These are phyloP conservation scores for Leucozona laternaria DNA, from an alignment of 2,888 invertebrate genomes.

Conservation along the genomic window DNA sequence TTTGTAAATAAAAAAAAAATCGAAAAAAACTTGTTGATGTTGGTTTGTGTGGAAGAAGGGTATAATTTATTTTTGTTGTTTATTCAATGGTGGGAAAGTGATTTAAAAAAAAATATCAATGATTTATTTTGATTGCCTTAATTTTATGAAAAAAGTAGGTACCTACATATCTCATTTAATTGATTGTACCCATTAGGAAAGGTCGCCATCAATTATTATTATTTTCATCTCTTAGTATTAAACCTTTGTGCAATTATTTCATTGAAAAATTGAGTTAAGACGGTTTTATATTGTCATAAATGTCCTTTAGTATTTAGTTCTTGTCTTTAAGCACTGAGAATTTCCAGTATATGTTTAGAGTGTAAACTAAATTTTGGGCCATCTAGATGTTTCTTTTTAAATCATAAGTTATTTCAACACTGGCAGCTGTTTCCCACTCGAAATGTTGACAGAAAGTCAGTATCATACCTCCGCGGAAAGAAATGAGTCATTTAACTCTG, in stretches of 20 bases:
- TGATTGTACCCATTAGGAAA: background rate
- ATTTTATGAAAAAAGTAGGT: background rate
- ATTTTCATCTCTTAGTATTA: background rate
- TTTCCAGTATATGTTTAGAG: too few species aligned
- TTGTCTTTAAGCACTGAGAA: too few species aligned
- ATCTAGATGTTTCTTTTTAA: too few species aligned
- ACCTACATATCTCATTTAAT: background rate
- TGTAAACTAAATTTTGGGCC: too few species aligned
- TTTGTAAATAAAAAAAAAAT: background rate
- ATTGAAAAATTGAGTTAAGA: background rate
- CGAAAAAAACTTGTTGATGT: slow-evolving; percentile 11
- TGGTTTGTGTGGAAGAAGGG: background rate
- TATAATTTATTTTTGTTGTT: slow-evolving; percentile 6
- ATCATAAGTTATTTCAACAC: too few species aligned
- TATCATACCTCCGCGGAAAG: too few species aligned
- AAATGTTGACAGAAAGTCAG: too few species aligned
- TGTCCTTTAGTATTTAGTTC: background rate
- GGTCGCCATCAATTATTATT: background rate
- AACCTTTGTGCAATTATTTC: background rate
- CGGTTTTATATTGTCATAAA: background rate
- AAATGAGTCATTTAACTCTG: too few species aligned
- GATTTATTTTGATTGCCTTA: background rate
- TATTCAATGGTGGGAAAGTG: background rate
- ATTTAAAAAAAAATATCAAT: background rate
- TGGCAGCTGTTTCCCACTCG: too few species aligned